A percentile compares a stretch with the other conserved stretches of the same genome.
phyloP scores from a whole-genome alignment of 2,113 vertebrate species.

The rabbit (Oryctolagus cuniculus) region DNA sequence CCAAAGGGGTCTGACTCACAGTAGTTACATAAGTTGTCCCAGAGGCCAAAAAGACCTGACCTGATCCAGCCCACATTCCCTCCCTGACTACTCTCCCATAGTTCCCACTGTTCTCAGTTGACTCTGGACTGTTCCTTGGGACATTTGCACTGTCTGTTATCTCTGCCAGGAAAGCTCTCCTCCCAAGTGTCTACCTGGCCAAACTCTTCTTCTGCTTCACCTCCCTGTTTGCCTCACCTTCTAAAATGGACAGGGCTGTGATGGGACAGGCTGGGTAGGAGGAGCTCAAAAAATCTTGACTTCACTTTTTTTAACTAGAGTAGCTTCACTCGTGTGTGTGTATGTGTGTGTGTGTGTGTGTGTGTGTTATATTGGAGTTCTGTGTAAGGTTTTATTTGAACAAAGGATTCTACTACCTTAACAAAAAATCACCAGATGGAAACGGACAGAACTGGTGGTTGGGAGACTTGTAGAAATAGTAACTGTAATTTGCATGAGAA shows the following conservation, averaged over 20 bases:
- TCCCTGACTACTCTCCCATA: background rate
- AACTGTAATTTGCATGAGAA: background rate
- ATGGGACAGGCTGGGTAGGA: background rate
- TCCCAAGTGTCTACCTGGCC: background rate
- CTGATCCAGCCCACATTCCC: background rate
- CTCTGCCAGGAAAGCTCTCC: background rate
- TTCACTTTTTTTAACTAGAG: background rate
- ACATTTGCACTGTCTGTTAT: background rate
- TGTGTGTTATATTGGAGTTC: background rate
- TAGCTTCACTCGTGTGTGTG: background rate
- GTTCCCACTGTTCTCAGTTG: background rate
- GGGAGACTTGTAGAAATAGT: background rate
- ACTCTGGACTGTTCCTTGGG: background rate
- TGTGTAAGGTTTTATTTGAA: background rate
- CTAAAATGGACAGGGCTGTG: background rate
- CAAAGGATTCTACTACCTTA: constrained; percentile 1
- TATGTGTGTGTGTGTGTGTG: background rate
- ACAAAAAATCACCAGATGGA: background rate
- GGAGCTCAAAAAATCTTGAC: background rate
- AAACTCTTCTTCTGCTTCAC: background rate
- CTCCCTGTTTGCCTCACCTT: background rate
- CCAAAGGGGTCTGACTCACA: background rate
- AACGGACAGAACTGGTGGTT: background rate
- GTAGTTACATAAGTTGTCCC: background rate
- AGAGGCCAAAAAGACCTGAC: background rate